Evolutionary conservation across 2,797 vertebrate species (phyloP).

Genomic region (Girardinus metallicus): DNA sequence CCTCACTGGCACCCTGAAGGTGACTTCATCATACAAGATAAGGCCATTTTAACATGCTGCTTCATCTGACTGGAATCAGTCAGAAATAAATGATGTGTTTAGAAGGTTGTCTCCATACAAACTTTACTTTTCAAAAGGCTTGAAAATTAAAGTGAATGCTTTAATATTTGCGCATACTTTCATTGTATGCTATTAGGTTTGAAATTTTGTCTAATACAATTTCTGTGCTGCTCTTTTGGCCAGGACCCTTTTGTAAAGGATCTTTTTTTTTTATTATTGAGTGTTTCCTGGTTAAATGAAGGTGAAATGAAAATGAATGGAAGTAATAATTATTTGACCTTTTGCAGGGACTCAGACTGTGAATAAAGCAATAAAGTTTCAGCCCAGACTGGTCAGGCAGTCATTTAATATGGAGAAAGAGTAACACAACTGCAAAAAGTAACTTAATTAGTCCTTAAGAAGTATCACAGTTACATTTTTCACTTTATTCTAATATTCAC

Average conservation of each 20-base stretch:
- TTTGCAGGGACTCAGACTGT: neutral
- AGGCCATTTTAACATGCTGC: neutral
- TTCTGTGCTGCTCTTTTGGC: neutral
- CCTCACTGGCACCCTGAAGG: neutral
- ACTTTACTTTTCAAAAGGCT: neutral
- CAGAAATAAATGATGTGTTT: neutral
- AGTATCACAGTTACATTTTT: neutral
- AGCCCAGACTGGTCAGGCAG: neutral
- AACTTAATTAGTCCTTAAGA: neutral
- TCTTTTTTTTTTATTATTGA: neutral
- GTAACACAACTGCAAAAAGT: neutral
- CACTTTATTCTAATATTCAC: neutral
- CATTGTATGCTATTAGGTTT: neutral
- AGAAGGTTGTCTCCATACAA: neutral
- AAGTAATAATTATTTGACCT: neutral
- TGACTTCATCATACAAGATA: neutral
- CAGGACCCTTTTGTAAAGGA: neutral
- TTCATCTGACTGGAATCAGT: neutral
- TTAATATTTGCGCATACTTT: neutral
- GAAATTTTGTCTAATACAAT: neutral
- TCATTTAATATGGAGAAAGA: neutral
- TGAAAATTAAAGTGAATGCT: neutral
- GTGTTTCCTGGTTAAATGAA: neutral
- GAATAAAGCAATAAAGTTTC: neutral
- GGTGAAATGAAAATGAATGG: neutral